Conservation (phyloP, 1,140 invertebrate species). For the Bombus consobrinus region DNA sequence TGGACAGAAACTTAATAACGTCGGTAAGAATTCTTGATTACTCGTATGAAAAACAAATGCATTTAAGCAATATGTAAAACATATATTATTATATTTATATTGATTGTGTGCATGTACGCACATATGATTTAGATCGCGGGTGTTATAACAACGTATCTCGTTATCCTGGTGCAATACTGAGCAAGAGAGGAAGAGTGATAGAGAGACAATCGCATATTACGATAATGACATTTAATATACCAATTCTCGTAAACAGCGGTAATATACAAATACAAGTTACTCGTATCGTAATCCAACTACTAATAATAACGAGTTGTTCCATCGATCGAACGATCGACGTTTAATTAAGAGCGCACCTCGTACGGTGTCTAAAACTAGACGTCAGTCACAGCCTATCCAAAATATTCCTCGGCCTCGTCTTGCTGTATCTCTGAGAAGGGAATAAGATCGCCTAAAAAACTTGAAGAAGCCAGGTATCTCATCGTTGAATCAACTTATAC, state of each 20-base stretch:
- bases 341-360: conserved; percentile 63
- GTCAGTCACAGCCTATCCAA: conserved; percentile 77
- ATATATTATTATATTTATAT: background rate
- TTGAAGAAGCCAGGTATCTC: conserved; percentile 56
- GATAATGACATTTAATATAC: conserved; percentile 73
- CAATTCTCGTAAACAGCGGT: conserved; percentile 68
- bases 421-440: conserved; percentile 18
- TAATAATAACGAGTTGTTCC: conserved; percentile 53
- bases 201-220: conserved; percentile 41
- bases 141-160: conserved; percentile 88
- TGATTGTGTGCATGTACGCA: background rate
- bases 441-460: conserved; percentile 42
- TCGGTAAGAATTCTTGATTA: conserved; percentile 82
- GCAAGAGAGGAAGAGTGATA: background rate
- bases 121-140: conserved; percentile 85
- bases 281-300: conserved; percentile 47
- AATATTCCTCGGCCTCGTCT: conserved; percentile 54
- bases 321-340: conserved; percentile 60
- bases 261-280: conserved; percentile 70
- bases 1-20: conserved; percentile 86
- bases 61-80: background rate
- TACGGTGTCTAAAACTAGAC: conserved; percentile 68
- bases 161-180: conserved; percentile 86
- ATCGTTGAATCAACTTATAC: conserved; percentile 50
- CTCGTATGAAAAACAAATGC: background rate